phyloP scores from a whole-genome alignment of 2,888 invertebrate species.

The Electrophaes corylata region DNA sequence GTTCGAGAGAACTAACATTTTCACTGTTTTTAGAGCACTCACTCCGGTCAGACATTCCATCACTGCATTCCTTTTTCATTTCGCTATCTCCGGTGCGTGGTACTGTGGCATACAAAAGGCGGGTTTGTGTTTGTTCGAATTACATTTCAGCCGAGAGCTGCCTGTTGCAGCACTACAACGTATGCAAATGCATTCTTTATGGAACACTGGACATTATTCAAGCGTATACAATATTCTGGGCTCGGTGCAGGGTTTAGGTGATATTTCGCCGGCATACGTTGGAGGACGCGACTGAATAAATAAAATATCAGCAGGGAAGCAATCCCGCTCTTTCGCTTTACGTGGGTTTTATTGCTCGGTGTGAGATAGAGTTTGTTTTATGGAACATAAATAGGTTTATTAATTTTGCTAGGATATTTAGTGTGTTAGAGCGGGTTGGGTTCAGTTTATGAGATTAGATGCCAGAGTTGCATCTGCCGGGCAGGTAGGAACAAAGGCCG shows the following conservation, averaged over 20 bases:
- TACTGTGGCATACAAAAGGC: slow-evolving; percentile 54
- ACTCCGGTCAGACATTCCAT: slow-evolving; percentile 79
- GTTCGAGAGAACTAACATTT: slow-evolving; percentile 81
- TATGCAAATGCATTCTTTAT: slow-evolving; percentile 72
- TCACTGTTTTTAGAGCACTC: slow-evolving; percentile 76
- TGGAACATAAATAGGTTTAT: slow-evolving; percentile 36
- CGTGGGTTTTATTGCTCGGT: slow-evolving; percentile 41
- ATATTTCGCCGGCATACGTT: slow-evolving; percentile 57
- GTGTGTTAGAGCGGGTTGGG: slow-evolving; percentile 33
- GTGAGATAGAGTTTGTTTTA: slow-evolving; percentile 38
- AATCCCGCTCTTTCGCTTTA: slow-evolving; percentile 46
- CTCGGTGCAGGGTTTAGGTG: slow-evolving; percentile 55
- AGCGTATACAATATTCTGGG: slow-evolving; percentile 67
- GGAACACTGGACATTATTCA: slow-evolving; percentile 68
- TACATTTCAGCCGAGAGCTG: slow-evolving; percentile 48
- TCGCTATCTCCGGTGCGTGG: slow-evolving; percentile 54
- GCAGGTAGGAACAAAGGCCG: slow-evolving; percentile 61
- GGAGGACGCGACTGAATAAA: slow-evolving; percentile 62
- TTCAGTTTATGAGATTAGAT: slow-evolving; percentile 51
- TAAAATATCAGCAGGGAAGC: slow-evolving; percentile 61
- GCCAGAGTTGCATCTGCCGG: slow-evolving; percentile 57
- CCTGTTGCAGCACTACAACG: slow-evolving; percentile 57
- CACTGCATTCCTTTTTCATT: slow-evolving; percentile 80
- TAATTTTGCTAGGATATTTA: slow-evolving; percentile 41
- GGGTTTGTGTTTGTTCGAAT: slow-evolving; percentile 66